Evolutionary conservation across 2,797 vertebrate genomes (phyloP).

Genomic region (Eulemur rubriventer): DNA sequence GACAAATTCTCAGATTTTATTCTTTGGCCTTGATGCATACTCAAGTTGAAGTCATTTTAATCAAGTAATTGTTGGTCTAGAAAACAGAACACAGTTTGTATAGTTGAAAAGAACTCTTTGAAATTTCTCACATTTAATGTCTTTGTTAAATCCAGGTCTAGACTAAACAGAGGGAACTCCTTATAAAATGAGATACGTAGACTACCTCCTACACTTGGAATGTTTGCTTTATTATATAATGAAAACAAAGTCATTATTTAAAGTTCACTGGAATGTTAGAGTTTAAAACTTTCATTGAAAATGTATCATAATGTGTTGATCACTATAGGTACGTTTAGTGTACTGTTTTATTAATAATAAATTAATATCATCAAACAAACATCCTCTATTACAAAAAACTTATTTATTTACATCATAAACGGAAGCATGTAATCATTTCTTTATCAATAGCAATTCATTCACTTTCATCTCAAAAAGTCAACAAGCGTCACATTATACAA

Average conservation of each 20-base stretch:
- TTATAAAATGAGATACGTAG: neutral
- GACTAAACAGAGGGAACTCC: neutral
- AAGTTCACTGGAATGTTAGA: neutral
- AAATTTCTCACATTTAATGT: neutral
- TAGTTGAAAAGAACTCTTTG: conserved; percentile 25
- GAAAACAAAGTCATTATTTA: conserved; percentile 1
- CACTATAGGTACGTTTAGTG: neutral
- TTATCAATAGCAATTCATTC: neutral
- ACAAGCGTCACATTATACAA: neutral
- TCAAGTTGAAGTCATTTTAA: conserved; percentile 33
- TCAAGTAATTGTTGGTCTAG: conserved; percentile 7
- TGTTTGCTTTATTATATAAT: neutral
- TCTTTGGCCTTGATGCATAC: neutral
- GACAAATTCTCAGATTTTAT: conserved; percentile 34
- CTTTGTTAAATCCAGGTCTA: conserved; percentile 13
- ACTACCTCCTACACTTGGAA: neutral
- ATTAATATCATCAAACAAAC: neutral
- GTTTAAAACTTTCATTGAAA: neutral
- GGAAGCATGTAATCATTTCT: neutral
- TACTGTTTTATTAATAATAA: neutral
- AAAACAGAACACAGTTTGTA: conserved; percentile 5
- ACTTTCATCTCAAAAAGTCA: neutral
- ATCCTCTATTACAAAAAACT: neutral
- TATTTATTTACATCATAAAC: neutral
- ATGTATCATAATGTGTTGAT: neutral